These are phyloP conservation scores for Ornithoptera alexandrae DNA, from an alignment of 2,888 invertebrate species.

Conservation along the genomic window DNA sequence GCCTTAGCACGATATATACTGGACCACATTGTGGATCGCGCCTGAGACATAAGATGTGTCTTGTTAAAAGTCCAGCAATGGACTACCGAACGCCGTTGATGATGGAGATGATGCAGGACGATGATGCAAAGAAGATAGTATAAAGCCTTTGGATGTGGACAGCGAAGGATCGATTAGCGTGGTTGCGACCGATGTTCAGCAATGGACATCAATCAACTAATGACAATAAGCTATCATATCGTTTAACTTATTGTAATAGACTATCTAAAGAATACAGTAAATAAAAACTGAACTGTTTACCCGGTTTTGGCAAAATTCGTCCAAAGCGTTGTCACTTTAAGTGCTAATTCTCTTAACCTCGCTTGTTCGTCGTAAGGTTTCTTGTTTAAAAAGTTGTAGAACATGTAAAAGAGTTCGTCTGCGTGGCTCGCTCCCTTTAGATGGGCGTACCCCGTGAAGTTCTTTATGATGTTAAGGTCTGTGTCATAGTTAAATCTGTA, in stretches of 20 bases:
- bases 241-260: too few species aligned
- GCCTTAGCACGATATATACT: too few species aligned
- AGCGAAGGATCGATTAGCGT: too few species aligned
- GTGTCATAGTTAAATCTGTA: conserved; percentile 41
- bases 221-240: not conserved
- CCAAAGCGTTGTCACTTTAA: conserved; percentile 65
- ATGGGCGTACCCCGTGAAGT: conserved; percentile 21
- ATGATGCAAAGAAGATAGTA: too few species aligned
- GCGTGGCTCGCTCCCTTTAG: conserved; percentile 54
- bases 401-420: conserved; percentile 60
- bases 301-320: conserved; percentile 68
- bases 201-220: too few species aligned
- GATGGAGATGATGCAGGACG: too few species aligned
- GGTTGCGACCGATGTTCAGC: too few species aligned
- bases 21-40: too few species aligned
- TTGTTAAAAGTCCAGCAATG: too few species aligned
- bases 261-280: not conserved
- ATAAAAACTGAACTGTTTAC: conserved; percentile 42
- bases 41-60: too few species aligned
- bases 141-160: too few species aligned
- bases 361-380: conserved; percentile 50
- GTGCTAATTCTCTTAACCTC: conserved; percentile 50
- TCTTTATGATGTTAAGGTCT: conserved; percentile 41
- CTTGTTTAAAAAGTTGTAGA: conserved; percentile 47
- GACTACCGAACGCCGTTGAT: too few species aligned